A percentile compares a stretch with the other conserved stretches of the same genome.
Evolutionary conservation across 2,797 vertebrate species (phyloP).

Genomic region (Parotocinclus haroldoi): DNA sequence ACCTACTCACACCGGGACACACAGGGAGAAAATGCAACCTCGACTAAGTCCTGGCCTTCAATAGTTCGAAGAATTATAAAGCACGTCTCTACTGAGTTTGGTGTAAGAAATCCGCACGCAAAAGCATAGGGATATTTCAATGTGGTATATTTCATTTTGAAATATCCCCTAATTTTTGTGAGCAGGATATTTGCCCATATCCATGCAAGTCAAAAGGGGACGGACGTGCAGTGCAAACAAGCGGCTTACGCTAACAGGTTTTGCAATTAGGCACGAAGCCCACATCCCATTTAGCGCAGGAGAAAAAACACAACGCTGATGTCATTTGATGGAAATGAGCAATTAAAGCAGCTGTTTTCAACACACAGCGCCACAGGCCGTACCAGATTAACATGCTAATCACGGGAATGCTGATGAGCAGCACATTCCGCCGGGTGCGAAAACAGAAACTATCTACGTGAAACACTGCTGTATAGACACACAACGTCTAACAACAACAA

Average conservation of each 20-base stretch:
- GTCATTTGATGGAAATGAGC: conserved; percentile 77
- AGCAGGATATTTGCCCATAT: conserved; percentile 16
- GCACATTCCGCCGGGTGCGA: conserved; percentile 71
- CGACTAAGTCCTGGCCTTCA: too few species aligned
- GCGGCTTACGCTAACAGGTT: conserved; percentile 57
- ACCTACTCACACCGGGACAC: too few species aligned
- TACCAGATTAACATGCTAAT: conserved; percentile 82
- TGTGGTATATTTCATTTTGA: too few species aligned
- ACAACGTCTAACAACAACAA: too few species aligned
- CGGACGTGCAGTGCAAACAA: conserved; percentile 53
- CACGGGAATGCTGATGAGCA: conserved; percentile 78
- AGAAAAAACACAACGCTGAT: conserved; percentile 67
- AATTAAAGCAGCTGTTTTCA: conserved; percentile 73
- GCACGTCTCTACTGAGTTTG: too few species aligned
- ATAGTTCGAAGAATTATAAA: too few species aligned
- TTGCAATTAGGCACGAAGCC: conserved; percentile 72
- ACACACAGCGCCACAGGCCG: conserved; percentile 70
- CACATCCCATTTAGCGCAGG: conserved; percentile 41
- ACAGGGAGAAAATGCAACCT: too few species aligned
- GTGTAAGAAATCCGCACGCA: too few species aligned
- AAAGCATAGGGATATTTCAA: too few species aligned
- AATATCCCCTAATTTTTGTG: too few species aligned
- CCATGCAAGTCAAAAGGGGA: conserved; percentile 30
- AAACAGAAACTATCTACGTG: conserved; percentile 72
- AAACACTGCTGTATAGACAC: conserved; percentile 45